Evolutionary conservation across 2,797 vertebrate species (phyloP).

Genomic region (Macropus fuliginosus): DNA sequence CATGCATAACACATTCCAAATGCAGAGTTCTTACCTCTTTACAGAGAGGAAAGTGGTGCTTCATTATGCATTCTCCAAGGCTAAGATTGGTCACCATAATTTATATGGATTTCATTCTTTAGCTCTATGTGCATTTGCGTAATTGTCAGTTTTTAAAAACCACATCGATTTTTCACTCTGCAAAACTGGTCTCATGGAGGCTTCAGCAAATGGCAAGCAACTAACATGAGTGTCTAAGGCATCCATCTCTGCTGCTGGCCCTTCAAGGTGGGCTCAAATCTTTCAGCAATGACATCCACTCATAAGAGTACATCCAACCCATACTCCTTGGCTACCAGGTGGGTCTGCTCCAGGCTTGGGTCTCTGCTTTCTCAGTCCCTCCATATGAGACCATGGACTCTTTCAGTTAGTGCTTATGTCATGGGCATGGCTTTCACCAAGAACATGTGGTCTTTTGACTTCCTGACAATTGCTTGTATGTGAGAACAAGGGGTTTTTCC

Average conservation of each 20-base stretch:
- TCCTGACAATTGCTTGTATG: background rate
- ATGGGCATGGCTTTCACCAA: background rate
- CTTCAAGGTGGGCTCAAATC: background rate
- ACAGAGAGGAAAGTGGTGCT: background rate
- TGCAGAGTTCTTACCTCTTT: background rate
- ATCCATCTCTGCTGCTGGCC: background rate
- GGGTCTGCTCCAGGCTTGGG: background rate
- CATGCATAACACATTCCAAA: background rate
- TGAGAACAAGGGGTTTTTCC: background rate
- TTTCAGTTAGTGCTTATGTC: background rate
- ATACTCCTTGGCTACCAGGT: background rate
- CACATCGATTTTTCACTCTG: background rate
- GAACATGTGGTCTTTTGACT: background rate
- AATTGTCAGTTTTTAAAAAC: background rate
- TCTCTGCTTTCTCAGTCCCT: background rate
- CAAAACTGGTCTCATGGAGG: background rate
- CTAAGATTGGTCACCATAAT: background rate
- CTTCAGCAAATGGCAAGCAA: background rate
- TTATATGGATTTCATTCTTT: background rate
- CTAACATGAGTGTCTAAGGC: background rate
- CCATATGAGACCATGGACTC: background rate
- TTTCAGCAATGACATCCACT: background rate
- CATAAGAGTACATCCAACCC: background rate
- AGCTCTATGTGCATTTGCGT: background rate
- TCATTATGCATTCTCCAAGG: background rate